phyloP scores from a whole-genome alignment of 2,113 vertebrate species.

The Gobiocypris rarus region DNA sequence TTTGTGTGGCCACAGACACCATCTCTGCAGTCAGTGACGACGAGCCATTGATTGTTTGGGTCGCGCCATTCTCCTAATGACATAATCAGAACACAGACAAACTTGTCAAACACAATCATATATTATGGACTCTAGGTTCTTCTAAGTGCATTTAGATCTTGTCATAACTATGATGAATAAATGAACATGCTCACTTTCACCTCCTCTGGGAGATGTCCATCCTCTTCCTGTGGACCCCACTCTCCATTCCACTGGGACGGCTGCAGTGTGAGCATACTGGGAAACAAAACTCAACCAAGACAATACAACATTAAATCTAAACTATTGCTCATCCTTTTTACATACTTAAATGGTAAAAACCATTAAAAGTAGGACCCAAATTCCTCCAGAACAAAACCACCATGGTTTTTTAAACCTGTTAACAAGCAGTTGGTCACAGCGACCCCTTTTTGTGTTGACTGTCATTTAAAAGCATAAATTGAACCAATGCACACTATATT shows the following conservation, averaged over 20 bases:
- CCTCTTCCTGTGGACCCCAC: constrained; percentile 62
- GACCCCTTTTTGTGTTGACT: neutral
- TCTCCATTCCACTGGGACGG: constrained; percentile 67
- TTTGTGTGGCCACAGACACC: constrained; percentile 75
- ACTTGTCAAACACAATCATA: neutral
- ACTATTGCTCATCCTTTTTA: neutral
- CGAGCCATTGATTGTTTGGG: neutral
- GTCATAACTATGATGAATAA: neutral
- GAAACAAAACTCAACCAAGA: constrained; percentile 76
- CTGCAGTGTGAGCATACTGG: constrained; percentile 63
- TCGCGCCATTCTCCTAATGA: neutral
- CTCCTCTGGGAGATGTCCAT: constrained; percentile 8
- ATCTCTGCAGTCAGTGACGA: constrained; percentile 58
- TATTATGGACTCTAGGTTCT: neutral
- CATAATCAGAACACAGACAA: neutral
- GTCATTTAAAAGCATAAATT: neutral
- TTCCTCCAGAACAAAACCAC: too few relatives aligned
- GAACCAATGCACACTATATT: neutral
- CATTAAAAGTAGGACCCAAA: too few relatives aligned
- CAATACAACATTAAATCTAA: constrained; percentile 1
- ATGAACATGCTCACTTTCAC: constrained; percentile 24
- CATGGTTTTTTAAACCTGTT: too few relatives aligned
- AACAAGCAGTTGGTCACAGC: neutral
- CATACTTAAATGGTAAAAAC: too few relatives aligned
- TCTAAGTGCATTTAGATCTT: neutral